These are phyloP conservation scores for Gallinago stenura DNA, from an alignment of 2,797 vertebrate genomes.

Conservation along the genomic window DNA sequence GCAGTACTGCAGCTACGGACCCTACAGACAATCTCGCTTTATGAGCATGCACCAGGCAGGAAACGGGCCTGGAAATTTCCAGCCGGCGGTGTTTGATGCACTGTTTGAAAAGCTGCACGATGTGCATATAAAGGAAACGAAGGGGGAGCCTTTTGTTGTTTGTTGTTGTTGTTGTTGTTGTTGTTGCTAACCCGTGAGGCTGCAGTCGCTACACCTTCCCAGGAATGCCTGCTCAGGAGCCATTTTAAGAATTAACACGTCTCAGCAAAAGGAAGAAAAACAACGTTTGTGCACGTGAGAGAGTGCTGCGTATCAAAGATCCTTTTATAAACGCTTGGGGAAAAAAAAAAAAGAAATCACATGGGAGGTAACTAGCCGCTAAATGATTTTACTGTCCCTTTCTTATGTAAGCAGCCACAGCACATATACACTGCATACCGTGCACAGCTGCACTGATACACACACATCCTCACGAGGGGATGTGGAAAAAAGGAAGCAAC, in stretches of 20 bases:
- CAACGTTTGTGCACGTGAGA: neutral
- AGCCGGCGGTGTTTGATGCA: conserved; percentile 55
- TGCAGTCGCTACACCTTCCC: neutral
- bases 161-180: neutral
- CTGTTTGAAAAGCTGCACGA: conserved; percentile 50
- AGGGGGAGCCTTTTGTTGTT: neutral
- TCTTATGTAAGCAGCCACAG: conserved; percentile 1
- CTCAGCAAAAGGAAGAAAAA: conserved; percentile 43
- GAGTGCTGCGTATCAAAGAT: neutral
- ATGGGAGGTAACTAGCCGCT: neutral
- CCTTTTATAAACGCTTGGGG: neutral
- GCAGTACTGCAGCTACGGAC: conserved; percentile 59
- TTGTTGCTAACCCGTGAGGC: conserved; percentile 6
- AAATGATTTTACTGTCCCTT: conserved; percentile 14
- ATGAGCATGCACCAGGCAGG: conserved; percentile 54
- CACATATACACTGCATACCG: neutral
- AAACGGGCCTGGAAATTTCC: conserved; percentile 68
- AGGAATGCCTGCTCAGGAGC: conserved; percentile 45
- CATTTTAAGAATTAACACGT: conserved; percentile 51
- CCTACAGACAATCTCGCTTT: conserved; percentile 33
- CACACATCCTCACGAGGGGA: neutral
- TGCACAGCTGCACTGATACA: neutral
- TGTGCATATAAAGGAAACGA: conserved; percentile 65
- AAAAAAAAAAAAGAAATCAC: neutral
- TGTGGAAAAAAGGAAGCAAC: conserved; percentile 33